A percentile compares a stretch with the other conserved stretches of the same genome.
These are phyloP conservation scores for Leucoraja ocellata DNA, from an alignment of 2,797 vertebrate species.

Conservation along the genomic window DNA sequence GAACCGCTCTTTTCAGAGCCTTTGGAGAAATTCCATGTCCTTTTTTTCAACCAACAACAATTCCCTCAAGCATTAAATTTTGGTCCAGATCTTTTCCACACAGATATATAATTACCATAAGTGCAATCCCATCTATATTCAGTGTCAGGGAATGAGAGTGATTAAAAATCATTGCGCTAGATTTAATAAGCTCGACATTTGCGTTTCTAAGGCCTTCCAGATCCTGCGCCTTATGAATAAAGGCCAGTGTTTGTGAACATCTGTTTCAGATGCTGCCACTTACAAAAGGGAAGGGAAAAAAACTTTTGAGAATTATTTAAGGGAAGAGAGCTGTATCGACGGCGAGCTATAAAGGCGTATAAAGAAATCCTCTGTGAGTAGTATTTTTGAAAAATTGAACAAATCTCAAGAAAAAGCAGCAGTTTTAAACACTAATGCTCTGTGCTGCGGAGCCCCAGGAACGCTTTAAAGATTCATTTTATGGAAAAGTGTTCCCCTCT, in stretches of 20 bases:
- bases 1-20: neutral
- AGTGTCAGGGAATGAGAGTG: neutral
- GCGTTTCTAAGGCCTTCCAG: neutral
- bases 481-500: neutral
- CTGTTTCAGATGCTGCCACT: neutral
- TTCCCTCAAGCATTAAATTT: neutral
- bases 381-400: constrained; percentile 9
- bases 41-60: neutral
- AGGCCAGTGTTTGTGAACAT: neutral
- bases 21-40: neutral
- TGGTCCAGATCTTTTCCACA: neutral
- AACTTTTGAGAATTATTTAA: neutral
- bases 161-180: neutral
- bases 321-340: neutral
- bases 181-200: neutral
- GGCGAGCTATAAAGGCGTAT: no score
- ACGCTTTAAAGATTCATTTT: neutral
- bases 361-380: constrained; percentile 16
- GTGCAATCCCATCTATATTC: neutral
- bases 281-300: neutral
- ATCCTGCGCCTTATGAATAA: neutral
- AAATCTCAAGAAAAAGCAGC: constrained; percentile 10
- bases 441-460: neutral
- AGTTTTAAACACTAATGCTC: neutral
- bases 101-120: neutral